Evolutionary conservation across 1,140 invertebrate genomes (phyloP).

Genomic region (Laupala kohalensis): DNA sequence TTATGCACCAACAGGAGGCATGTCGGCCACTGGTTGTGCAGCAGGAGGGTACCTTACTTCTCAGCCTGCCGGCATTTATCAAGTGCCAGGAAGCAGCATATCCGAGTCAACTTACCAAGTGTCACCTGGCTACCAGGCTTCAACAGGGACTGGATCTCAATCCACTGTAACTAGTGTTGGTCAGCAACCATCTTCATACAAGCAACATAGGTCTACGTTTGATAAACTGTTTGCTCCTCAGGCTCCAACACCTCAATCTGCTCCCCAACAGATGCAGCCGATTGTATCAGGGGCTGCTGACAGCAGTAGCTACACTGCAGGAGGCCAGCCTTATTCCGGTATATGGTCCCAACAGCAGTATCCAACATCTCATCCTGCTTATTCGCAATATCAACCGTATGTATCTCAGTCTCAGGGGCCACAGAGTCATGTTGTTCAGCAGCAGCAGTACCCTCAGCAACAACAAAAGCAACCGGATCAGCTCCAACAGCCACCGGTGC

Average conservation of each 20-base stretch:
- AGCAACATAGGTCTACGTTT: background rate
- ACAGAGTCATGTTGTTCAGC: background rate
- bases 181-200: background rate
- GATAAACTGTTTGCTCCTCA: background rate
- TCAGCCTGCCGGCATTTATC: background rate
- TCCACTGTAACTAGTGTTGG: no score
- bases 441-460: background rate
- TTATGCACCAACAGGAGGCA: background rate
- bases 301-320: background rate
- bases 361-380: slow-evolving; percentile 5
- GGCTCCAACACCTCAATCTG: background rate
- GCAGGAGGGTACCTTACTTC: background rate
- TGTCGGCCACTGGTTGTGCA: background rate
- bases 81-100: no score
- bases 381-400: slow-evolving; percentile 1
- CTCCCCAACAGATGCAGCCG: background rate
- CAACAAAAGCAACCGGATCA: background rate
- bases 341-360: slow-evolving; percentile 2
- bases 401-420: background rate
- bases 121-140: no score
- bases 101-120: no score
- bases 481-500: background rate
- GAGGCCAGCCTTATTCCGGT: background rate
- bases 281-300: background rate
- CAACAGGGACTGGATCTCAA: no score